These are phyloP conservation scores for Ammodytes dubius DNA, from an alignment of 2,113 vertebrate genomes.

Conservation along the genomic window DNA sequence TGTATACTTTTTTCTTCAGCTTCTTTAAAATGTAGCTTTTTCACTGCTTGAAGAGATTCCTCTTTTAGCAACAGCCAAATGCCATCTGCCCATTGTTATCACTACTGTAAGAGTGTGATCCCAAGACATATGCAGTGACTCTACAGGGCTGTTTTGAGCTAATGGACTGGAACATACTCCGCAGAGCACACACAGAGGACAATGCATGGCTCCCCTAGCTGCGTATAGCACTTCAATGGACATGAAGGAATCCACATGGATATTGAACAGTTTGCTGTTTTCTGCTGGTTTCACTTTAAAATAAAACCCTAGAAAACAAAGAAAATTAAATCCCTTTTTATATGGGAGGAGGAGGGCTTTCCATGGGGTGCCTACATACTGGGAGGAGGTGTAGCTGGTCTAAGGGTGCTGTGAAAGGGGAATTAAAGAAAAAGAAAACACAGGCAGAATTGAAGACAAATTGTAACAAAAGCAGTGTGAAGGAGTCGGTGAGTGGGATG, in stretches of 20 bases:
- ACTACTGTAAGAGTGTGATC: constrained; percentile 19
- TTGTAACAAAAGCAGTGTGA: constrained; percentile 64
- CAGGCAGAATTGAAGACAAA: constrained; percentile 54
- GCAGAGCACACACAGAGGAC: constrained; percentile 24
- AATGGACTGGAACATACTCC: constrained; percentile 41
- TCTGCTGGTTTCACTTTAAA: constrained; percentile 32
- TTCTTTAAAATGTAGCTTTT: constrained; percentile 2
- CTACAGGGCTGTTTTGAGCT: constrained; percentile 38
- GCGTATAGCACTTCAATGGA: constrained; percentile 31
- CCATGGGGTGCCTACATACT: constrained; percentile 7
- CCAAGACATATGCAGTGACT: constrained; percentile 11
- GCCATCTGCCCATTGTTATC: constrained; percentile 27
- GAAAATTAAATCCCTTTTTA: constrained; percentile 46
- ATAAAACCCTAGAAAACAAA: constrained; percentile 51
- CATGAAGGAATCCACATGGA: constrained; percentile 19
- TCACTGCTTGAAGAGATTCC: neutral
- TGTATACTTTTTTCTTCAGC: constrained; percentile 10
- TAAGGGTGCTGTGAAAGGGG: constrained; percentile 37
- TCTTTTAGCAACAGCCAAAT: constrained; percentile 20
- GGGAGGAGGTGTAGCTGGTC: constrained; percentile 44
- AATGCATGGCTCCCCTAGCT: constrained; percentile 30
- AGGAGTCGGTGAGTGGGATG: constrained; percentile 69
- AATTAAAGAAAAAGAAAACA: constrained; percentile 56
- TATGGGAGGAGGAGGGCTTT: constrained; percentile 23
- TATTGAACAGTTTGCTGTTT: constrained; percentile 40